Evolutionary conservation across 2,888 invertebrate genomes (phyloP).

Genomic region (Rhagium mordax): DNA sequence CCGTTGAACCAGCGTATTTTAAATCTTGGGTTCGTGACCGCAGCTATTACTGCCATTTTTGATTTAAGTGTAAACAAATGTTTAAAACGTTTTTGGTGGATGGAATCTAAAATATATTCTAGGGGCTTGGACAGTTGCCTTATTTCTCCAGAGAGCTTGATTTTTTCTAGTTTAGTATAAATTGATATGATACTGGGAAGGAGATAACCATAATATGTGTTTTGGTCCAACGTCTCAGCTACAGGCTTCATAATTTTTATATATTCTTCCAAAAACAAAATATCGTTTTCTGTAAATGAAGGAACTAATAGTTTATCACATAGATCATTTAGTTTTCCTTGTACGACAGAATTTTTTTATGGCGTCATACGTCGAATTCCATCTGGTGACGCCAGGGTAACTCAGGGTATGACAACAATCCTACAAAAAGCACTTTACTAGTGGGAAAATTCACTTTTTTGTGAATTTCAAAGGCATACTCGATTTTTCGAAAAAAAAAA

Average conservation of each 20-base stretch:
- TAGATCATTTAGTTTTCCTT: neutral
- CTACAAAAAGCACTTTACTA: no score
- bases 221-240: neutral
- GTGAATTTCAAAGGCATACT: no score
- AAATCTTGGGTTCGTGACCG: neutral
- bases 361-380: neutral
- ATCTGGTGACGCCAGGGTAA: neutral
- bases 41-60: neutral
- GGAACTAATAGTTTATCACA: neutral
- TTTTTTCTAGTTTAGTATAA: neutral
- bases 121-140: neutral
- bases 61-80: neutral
- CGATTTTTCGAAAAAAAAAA: no score
- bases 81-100: neutral
- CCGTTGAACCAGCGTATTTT: neutral
- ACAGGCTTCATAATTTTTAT: neutral
- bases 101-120: neutral
- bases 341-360: no score
- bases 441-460: no score
- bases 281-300: neutral
- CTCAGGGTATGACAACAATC: no score
- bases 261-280: neutral
- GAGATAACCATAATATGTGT: neutral
- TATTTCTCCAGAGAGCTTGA: neutral
- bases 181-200: neutral